Evolutionary conservation across 1,140 invertebrate genomes (phyloP), one percentile per base, ranked within the genome.

Genomic region (Bombus sylvicola): DNA sequence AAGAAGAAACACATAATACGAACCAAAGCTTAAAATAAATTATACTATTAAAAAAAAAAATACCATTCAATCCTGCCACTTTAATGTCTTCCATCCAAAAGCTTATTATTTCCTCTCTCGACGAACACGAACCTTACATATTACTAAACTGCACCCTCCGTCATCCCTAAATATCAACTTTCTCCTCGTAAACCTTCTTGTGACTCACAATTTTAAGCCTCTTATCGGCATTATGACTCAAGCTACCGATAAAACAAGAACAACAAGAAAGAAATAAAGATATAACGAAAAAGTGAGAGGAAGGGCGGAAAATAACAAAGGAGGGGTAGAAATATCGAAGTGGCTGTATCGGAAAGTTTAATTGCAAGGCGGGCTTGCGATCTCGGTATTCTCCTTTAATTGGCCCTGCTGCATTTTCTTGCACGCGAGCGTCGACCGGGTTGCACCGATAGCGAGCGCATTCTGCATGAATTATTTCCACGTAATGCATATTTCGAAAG

Each of bases 401-500:
- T 80, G 77, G 77, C 64, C n/a, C 25, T 8, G 59, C n/a, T 41
- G 77, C 37, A 41, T 80, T 80, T 80, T 69, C 77, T 68, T 80
- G 64, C 64, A 80, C 64, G 64, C 59, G 59, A 62, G 1, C 59
- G 28, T 28, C 28, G 59, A 62, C 4, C 59, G 59, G 3, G 10
- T 62, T 28, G 57, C 25, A 28, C 25, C 64, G 64, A 68, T 80
- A 80, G 43, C 62, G 64, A 8, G 41, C 43, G 53, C 43, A 62
- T 69, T 69, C 41, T 69, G 31, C 77, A 69, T 80, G 77, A 80
- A 80, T 80, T 80, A 80, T 80, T 80, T 80, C 77, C 64, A 69
- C 64, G 77, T 80, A 69, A 53, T 25, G 64, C 34, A 12, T 34
- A 62, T 81, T 81, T 81, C 68, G 68, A 72, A 73, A 81, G 47